A percentile compares a stretch with the other conserved stretches of the same genome.
Conservation (phyloP, 2,888 invertebrate genomes). For the Ditylenchus weischeri region DNA sequence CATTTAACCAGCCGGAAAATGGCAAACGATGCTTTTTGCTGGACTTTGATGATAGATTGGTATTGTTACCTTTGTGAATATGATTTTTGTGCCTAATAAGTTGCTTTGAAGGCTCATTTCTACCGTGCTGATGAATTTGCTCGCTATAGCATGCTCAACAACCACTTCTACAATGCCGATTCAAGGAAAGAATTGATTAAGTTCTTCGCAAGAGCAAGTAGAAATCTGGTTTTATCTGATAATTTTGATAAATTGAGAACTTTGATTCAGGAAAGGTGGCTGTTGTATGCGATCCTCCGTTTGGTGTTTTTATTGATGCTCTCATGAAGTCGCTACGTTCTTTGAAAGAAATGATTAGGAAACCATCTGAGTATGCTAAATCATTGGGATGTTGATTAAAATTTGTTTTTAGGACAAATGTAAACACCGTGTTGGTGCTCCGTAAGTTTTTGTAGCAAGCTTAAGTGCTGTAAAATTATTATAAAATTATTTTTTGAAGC, state of each 20-base stretch:
- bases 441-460: not conserved
- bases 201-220: slow-evolving; percentile 15
- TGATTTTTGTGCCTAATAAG: not conserved
- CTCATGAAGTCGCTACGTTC: slow-evolving; percentile 41
- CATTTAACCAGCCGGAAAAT: too few species aligned
- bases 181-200: slow-evolving; percentile 24
- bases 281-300: slow-evolving; percentile 53
- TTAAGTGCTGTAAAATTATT: not conserved
- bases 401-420: not conserved
- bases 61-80: slow-evolving; percentile 22
- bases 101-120: slow-evolving; percentile 42
- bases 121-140: slow-evolving; percentile 42
- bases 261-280: slow-evolving; percentile 25
- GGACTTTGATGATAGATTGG: slow-evolving; percentile 52
- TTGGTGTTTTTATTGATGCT: slow-evolving; percentile 50
- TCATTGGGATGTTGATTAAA: not conserved
- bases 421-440: not conserved
- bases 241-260: too few species aligned
- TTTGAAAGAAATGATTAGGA: slow-evolving; percentile 32
- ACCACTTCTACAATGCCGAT: slow-evolving; percentile 45
- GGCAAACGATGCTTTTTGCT: slow-evolving; percentile 38
- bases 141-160: slow-evolving; percentile 49
- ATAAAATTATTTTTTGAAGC: not conserved
- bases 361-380: slow-evolving; percentile 12
- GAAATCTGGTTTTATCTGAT: too few species aligned